These are phyloP conservation scores for Hypercompe scribonia DNA, from an alignment of 2,888 invertebrate genomes.

Conservation along the genomic window DNA sequence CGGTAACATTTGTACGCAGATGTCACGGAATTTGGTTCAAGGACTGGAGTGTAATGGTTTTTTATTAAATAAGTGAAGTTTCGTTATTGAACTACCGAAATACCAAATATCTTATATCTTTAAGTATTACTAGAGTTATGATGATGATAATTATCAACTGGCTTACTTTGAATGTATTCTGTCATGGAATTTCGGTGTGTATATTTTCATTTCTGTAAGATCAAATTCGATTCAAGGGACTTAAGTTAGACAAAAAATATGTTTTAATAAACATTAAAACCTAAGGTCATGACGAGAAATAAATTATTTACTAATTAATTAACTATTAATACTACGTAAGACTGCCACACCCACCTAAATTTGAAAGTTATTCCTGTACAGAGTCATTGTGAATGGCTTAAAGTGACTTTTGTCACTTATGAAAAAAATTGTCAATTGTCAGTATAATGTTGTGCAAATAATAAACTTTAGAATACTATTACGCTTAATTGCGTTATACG, in stretches of 20 bases:
- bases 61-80: not conserved
- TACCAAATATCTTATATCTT: not conserved
- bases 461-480: not conserved
- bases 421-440: not conserved
- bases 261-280: not conserved
- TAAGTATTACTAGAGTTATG: not conserved
- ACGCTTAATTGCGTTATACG: no score
- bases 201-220: not conserved
- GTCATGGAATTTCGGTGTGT: not conserved
- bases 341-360: not conserved
- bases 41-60: not conserved
- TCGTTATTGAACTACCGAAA: not conserved
- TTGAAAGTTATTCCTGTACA: not conserved
- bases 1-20: not conserved
- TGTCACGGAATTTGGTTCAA: not conserved
- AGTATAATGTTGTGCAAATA: not conserved
- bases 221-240: not conserved
- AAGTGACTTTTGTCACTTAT: not conserved
- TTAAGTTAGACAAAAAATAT: not conserved
- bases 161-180: not conserved
- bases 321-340: not conserved
- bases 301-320: not conserved
- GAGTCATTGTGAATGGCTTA: not conserved
- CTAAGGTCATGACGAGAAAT: not conserved
- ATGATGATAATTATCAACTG: not conserved